These are phyloP conservation scores for Hypocryptadius cinnamomeus DNA, from an alignment of 2,113 vertebrate species.

Conservation along the genomic window DNA sequence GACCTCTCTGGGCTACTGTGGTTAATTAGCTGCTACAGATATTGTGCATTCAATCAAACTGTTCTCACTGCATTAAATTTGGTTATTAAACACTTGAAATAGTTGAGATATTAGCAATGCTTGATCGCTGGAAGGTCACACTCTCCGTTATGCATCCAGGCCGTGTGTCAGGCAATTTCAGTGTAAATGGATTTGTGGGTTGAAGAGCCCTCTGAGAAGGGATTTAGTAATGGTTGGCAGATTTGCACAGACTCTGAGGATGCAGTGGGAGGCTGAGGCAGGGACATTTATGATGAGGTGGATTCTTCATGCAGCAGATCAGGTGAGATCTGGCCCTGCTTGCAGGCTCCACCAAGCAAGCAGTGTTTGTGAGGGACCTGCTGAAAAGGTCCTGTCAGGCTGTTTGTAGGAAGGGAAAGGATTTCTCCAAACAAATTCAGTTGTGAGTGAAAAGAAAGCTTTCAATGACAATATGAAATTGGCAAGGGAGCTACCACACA, in stretches of 20 bases:
- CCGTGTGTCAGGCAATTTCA: background rate
- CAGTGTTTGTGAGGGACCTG: background rate
- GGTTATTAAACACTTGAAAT: conserved; percentile 32
- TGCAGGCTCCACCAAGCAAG: background rate
- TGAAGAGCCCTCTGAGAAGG: background rate
- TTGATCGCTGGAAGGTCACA: background rate
- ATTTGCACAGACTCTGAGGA: background rate
- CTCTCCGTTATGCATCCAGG: conserved; percentile 1
- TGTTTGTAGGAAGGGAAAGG: background rate
- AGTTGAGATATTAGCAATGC: conserved; percentile 18
- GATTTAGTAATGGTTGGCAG: background rate
- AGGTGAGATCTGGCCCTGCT: background rate
- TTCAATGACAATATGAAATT: background rate
- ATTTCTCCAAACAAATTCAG: background rate
- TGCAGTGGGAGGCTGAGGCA: background rate
- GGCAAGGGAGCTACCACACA: background rate
- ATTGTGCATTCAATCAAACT: conserved; percentile 12
- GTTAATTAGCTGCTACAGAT: conserved; percentile 48
- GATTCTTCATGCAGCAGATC: background rate
- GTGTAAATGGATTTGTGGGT: conserved; percentile 16
- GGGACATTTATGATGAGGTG: background rate
- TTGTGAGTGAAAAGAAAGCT: background rate
- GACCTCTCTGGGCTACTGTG: background rate
- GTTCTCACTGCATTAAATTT: conserved; percentile 31
- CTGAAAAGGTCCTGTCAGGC: background rate